Evolutionary conservation across 2,797 vertebrate species (phyloP).

Genomic region (Ctenopoma multispine): DNA sequence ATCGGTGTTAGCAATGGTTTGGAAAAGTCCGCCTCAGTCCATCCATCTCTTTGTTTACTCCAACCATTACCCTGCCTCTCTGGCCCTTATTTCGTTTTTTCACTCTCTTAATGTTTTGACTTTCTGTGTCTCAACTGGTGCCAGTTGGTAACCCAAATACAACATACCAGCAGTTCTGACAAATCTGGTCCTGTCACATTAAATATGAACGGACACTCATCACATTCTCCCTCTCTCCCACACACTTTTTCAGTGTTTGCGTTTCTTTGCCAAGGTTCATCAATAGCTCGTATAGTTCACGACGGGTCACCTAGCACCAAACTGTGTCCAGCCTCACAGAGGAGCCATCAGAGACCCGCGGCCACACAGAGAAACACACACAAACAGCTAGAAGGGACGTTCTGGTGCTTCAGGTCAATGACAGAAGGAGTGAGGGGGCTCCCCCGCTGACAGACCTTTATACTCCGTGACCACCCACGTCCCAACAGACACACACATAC

Average conservation of each 20-base stretch:
- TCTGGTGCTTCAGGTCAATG: constrained; percentile 68
- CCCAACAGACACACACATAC: constrained; percentile 6
- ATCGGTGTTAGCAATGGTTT: neutral
- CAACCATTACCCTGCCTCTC: constrained; percentile 4
- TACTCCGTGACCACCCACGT: constrained; percentile 46
- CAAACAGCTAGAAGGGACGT: constrained; percentile 49
- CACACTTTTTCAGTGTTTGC: constrained; percentile 15
- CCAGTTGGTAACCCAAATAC: constrained; percentile 57
- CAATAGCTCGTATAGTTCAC: constrained; percentile 71
- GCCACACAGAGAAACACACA: constrained; percentile 14
- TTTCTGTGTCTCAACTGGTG: constrained; percentile 14
- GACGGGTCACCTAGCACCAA: constrained; percentile 56
- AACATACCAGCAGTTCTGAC: constrained; percentile 35
- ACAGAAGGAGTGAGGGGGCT: constrained; percentile 76
- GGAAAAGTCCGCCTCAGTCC: neutral
- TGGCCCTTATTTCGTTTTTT: neutral
- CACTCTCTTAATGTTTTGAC: neutral
- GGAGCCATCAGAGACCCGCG: constrained; percentile 7
- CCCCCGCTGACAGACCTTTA: constrained; percentile 67
- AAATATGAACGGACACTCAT: constrained; percentile 42
- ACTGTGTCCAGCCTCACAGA: constrained; percentile 34
- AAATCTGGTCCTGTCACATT: constrained; percentile 54
- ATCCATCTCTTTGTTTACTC: constrained; percentile 5
- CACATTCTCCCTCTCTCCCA: constrained; percentile 20
- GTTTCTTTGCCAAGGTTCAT: constrained; percentile 67